Percentiles rank a stretch among this genome's conserved stretches.
Evolutionary conservation across 1,140 invertebrate genomes (phyloP).

Genomic region (Bombus confusus): DNA sequence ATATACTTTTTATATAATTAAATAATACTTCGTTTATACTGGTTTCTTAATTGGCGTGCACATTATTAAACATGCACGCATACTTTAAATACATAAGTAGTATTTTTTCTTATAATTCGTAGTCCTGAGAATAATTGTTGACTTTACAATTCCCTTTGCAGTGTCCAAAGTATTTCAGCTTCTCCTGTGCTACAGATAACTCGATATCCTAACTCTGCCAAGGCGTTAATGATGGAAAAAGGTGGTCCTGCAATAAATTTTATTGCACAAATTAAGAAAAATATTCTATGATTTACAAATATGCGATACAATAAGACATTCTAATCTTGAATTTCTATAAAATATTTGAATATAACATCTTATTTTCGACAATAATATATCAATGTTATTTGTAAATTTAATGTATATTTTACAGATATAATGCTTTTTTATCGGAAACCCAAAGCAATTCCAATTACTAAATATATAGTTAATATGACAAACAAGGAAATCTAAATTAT

Average conservation of each 20-base stretch:
- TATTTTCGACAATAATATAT: not conserved
- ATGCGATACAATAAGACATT: too few species aligned
- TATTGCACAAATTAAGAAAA: constrained; percentile 29
- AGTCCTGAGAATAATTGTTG: constrained; percentile 18
- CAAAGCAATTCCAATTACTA: not conserved
- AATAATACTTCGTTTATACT: constrained; percentile 25
- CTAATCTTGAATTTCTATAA: not conserved
- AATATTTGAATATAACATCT: not conserved
- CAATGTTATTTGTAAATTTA: not conserved
- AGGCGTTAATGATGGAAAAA: constrained; percentile 87
- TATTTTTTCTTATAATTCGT: not conserved
- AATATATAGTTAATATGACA: not conserved
- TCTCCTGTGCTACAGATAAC: constrained; percentile 90
- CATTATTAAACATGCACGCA: constrained; percentile 20
- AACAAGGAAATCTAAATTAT: not conserved
- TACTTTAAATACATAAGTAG: constrained; percentile 11
- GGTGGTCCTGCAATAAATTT: constrained; percentile 82
- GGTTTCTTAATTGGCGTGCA: not conserved
- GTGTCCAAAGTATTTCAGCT: constrained; percentile 90
- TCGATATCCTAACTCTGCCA: constrained; percentile 89
- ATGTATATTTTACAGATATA: not conserved
- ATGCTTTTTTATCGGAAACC: not conserved
- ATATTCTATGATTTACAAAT: not conserved
- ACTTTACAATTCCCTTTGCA: constrained; percentile 85
- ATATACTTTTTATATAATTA: constrained; percentile 20